Conservation (phyloP, 2,888 invertebrate genomes). For the Agrochola macilenta region DNA sequence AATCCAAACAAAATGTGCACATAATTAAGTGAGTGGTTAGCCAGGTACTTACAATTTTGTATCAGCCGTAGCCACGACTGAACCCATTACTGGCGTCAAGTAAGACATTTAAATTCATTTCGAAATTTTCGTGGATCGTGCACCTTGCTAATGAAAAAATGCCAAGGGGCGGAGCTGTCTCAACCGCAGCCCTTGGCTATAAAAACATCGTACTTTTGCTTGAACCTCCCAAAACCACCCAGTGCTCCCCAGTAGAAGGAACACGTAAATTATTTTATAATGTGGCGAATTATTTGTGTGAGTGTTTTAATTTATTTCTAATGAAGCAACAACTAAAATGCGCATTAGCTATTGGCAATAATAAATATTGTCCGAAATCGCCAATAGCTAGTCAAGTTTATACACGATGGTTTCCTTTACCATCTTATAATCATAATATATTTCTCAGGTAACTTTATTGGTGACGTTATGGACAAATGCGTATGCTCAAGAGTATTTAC, state of each 20-base stretch:
- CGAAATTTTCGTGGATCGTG: slow-evolving; percentile 84
- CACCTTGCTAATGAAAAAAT: slow-evolving; percentile 81
- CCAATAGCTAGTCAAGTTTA: neutral
- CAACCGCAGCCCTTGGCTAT: slow-evolving; percentile 81
- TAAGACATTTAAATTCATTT: slow-evolving; percentile 69
- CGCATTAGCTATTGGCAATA: neutral
- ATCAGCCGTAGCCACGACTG: slow-evolving; percentile 25
- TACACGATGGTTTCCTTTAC: neutral
- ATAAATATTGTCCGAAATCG: neutral
- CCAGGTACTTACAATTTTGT: slow-evolving; percentile 27
- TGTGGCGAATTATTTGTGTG: slow-evolving; percentile 83
- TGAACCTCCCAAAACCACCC: slow-evolving; percentile 72
- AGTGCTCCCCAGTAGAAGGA: slow-evolving; percentile 67
- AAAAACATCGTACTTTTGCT: slow-evolving; percentile 76
- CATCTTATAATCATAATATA: neutral
- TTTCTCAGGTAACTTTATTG: slow-evolving; percentile 76
- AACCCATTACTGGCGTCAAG: slow-evolving; percentile 51
- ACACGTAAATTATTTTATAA: slow-evolving; percentile 66
- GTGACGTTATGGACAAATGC: slow-evolving; percentile 81
- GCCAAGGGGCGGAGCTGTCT: slow-evolving; percentile 71
- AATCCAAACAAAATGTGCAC: neutral
- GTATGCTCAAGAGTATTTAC: slow-evolving; percentile 88
- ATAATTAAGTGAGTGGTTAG: neutral
- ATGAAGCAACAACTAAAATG: neutral
- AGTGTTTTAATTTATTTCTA: slow-evolving; percentile 66